Evolutionary conservation across 2,113 vertebrate genomes (phyloP).

Genomic region (Chionomys nivalis): DNA sequence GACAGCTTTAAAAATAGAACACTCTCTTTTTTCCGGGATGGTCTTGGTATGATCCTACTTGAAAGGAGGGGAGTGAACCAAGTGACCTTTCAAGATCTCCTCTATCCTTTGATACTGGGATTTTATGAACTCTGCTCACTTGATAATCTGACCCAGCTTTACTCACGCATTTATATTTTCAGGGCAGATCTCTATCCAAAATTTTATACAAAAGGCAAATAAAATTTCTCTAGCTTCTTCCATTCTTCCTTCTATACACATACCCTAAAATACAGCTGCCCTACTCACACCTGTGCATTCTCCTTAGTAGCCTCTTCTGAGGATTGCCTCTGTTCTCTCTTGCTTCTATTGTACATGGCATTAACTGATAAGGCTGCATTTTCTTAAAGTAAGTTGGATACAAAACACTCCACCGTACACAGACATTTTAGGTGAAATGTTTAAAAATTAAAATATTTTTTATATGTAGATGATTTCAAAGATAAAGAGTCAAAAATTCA

Average conservation of each 20-base stretch:
- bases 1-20: conserved; percentile 72
- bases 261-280: neutral
- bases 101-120: conserved; percentile 78
- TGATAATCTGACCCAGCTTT: conserved; percentile 74
- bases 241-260: neutral
- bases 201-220: conserved; percentile 31
- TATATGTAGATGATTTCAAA: neutral
- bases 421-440: neutral
- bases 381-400: neutral
- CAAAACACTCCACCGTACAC: neutral
- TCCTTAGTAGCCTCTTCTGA: neutral
- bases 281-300: neutral
- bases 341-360: neutral
- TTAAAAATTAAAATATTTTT: neutral
- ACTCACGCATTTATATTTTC: conserved; percentile 58
- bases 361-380: neutral
- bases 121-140: conserved; percentile 75
- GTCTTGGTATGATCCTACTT: conserved; percentile 80
- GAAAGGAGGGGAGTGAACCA: conserved; percentile 75
- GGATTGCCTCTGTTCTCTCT: neutral
- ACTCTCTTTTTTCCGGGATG: conserved; percentile 66
- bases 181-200: conserved; percentile 48
- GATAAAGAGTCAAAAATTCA: neutral
- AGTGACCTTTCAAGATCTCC: conserved; percentile 76
- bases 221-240: neutral